These are phyloP conservation scores for Glossosoma conforme DNA, from an alignment of 1,140 invertebrate genomes.

Conservation along the genomic window DNA sequence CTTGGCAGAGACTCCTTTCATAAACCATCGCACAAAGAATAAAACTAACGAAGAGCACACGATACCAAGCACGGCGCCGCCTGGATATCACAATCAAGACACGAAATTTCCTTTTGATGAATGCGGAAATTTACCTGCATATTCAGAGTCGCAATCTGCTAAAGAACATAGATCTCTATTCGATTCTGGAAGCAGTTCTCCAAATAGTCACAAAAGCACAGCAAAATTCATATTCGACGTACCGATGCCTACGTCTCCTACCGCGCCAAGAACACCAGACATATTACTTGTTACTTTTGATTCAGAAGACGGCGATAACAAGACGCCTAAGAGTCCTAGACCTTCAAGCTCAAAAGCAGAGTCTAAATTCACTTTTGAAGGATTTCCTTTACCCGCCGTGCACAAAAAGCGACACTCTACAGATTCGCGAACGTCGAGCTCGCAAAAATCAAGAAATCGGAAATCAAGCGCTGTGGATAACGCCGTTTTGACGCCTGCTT, in stretches of 20 bases:
- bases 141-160: constrained; percentile 45
- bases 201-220: constrained; percentile 35
- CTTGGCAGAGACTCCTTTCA: constrained; percentile 19
- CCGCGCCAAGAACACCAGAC: constrained; percentile 28
- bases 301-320: constrained; percentile 32
- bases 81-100: constrained; percentile 42
- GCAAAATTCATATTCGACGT: constrained; percentile 46
- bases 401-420: constrained; percentile 22
- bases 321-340: constrained; percentile 47
- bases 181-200: constrained; percentile 36
- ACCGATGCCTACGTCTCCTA: constrained; percentile 42
- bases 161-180: constrained; percentile 36
- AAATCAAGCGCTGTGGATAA: constrained; percentile 33
- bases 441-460: constrained; percentile 27
- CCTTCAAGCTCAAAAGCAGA: constrained; percentile 41
- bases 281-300: constrained; percentile 31
- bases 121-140: constrained; percentile 38
- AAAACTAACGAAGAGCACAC: constrained; percentile 25
- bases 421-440: constrained; percentile 22
- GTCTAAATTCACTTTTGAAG: constrained; percentile 51
- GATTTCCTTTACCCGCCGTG: constrained; percentile 26
- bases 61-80: constrained; percentile 44
- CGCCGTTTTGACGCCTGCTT: constrained; percentile 48
- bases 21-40: constrained; percentile 17
- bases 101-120: constrained; percentile 35